Conservation (phyloP, 1,140 invertebrate species). For the Drosophila bocqueti region DNA sequence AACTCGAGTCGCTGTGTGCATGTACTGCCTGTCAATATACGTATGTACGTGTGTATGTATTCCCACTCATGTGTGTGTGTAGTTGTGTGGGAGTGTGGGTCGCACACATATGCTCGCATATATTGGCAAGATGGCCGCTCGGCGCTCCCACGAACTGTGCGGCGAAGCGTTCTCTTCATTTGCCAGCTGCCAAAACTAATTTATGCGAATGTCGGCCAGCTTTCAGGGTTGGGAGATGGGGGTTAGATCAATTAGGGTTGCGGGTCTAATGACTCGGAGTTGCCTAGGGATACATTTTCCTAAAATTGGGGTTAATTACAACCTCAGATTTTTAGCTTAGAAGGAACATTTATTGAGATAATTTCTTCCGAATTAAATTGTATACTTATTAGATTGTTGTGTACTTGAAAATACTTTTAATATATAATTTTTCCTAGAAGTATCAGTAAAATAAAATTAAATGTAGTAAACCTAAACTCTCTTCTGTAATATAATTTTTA, state of each 20-base stretch:
- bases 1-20: conserved; percentile 18
- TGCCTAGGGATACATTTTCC: conserved; percentile 3
- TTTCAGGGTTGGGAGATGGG: background rate
- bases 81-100: conserved; percentile 12
- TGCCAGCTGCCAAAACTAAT: conserved; percentile 72
- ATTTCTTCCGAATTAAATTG: background rate
- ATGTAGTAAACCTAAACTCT: background rate
- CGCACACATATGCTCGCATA: conserved; percentile 45
- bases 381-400: background rate
- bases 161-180: conserved; percentile 53
- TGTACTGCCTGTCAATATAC: conserved; percentile 23
- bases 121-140: conserved; percentile 65
- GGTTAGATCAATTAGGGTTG: conserved; percentile 8
- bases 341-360: background rate
- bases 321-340: background rate
- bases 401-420: background rate
- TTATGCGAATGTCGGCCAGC: conserved; percentile 61
- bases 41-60: background rate
- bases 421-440: background rate
- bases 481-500: background rate
- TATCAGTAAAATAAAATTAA: too few species aligned
- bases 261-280: conserved; percentile 27
- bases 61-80: background rate
- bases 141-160: conserved; percentile 32
- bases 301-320: background rate